Percentiles rank a stretch among this genome's conserved stretches.
phyloP scores from a whole-genome alignment of 1,140 invertebrate genomes.

The Pseudomyrmex concolor region DNA sequence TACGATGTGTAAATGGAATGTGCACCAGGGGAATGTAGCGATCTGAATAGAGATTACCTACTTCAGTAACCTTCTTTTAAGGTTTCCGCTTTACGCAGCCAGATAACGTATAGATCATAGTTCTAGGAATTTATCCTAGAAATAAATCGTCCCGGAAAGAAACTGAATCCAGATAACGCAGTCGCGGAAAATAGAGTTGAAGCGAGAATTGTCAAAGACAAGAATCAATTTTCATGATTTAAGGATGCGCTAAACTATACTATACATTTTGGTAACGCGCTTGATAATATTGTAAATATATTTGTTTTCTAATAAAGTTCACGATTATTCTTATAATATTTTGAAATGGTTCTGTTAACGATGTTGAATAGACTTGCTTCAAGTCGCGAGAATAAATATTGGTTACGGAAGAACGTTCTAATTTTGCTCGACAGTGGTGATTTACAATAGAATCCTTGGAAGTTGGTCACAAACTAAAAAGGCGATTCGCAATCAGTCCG shows the following conservation, averaged over 20 bases:
- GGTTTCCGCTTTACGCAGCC: conserved; percentile 49
- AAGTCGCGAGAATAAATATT: background rate
- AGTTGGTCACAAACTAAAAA: conserved; percentile 37
- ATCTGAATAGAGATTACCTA: conserved; percentile 65
- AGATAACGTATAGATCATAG: conserved; percentile 57
- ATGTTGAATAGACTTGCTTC: no score
- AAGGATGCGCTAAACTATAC: no score
- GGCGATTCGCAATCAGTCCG: conserved; percentile 39
- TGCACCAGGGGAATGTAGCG: conserved; percentile 58
- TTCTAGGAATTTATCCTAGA: conserved; percentile 43
- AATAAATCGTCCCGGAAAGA: conserved; percentile 38
- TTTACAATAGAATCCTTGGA: conserved; percentile 30
- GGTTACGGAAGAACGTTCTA: background rate
- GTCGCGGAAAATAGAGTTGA: conserved; percentile 13
- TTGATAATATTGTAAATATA: no score
- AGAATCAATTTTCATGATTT: background rate
- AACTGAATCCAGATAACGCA: conserved; percentile 11
- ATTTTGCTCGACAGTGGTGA: conserved; percentile 1
- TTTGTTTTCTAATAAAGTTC: no score
- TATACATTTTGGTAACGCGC: no score
- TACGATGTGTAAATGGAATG: conserved; percentile 66
- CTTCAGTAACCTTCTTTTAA: conserved; percentile 64
- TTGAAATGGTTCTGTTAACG: background rate
- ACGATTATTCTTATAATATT: no score
- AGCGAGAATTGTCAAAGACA: conserved; percentile 20